A percentile compares a stretch with the other conserved stretches of the same genome.
These are phyloP conservation scores for Anthoscopus minutus DNA, from an alignment of 2,113 vertebrate genomes.

Conservation along the genomic window DNA sequence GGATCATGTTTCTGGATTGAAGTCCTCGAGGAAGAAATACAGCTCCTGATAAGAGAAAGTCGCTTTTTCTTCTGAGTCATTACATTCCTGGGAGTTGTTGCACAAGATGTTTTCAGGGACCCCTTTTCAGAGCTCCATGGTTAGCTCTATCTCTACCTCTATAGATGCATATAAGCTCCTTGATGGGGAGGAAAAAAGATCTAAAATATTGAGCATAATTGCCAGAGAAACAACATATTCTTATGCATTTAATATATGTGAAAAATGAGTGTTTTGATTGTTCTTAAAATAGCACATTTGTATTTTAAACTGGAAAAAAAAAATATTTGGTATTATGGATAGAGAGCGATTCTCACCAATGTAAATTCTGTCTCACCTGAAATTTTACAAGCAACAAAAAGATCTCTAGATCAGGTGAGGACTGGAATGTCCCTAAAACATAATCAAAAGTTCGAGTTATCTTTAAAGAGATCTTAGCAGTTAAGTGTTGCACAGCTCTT, in stretches of 20 bases:
- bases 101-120: conserved; percentile 12
- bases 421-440: background rate
- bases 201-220: background rate
- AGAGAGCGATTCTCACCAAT: background rate
- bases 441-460: background rate
- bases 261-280: background rate
- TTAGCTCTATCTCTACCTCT: background rate
- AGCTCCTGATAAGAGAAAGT: conserved; percentile 25
- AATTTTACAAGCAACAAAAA: background rate
- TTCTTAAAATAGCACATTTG: background rate
- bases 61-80: conserved; percentile 29
- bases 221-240: background rate
- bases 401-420: background rate
- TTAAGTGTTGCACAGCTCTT: background rate
- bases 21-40: conserved; percentile 13
- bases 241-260: background rate
- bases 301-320: background rate
- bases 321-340: background rate
- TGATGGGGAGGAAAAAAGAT: background rate
- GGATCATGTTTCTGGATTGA: background rate
- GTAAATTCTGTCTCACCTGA: background rate
- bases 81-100: conserved; percentile 33
- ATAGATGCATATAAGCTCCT: background rate
- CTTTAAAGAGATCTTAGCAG: background rate
- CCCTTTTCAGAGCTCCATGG: background rate